Evolutionary conservation across 2,797 vertebrate genomes (phyloP), one percentile per base, ranked within the genome.

Genomic region (Cyclopterus lumpus): DNA sequence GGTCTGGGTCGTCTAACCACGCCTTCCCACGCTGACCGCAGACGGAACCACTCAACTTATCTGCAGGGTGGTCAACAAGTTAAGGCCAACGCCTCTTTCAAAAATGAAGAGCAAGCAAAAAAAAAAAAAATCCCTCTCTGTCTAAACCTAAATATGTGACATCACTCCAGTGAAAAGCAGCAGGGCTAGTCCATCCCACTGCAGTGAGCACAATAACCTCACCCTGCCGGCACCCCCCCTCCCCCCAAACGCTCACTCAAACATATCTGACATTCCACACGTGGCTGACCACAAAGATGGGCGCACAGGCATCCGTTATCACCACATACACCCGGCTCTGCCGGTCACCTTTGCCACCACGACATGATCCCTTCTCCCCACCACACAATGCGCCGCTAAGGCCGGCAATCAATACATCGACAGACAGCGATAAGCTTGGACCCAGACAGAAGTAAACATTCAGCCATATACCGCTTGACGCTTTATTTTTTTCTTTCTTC

Each of bases 201-300:
- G 55, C 69, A 46, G 65, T 6, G 4, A 72, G 75, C 79, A 88
- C 83, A 91, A 89, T 67, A 80, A 89, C 69, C 87, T 75, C 70
- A 88, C 67, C n/a, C 53, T 48, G 82, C 46, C 61, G 67, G 66
- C 66, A 60, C 86, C 65, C 78, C 49, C 62, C 70, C 55, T 12
- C 18, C 6, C 69, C 79, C 79, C 85, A 74, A 82, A 86, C 90
- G 85, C 92, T 93, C 93, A 93, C 90, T 87, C 90, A 60, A 73
- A 64, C 93, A 95, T 95, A 90, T 90, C 92, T 94, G 80, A 72
- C 89, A 95, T 95, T 95, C 93, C 93, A 32, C 80, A 80, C 85
- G 69, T 86, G 80, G 83, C 73, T 88, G 51, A 16, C 89, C 86
- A 92, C 88, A 93, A 86, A 92, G 86, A 90, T 89, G 84, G 90